Conservation (phyloP, 2,797 vertebrate species). For the Cynopterus sphinx region DNA sequence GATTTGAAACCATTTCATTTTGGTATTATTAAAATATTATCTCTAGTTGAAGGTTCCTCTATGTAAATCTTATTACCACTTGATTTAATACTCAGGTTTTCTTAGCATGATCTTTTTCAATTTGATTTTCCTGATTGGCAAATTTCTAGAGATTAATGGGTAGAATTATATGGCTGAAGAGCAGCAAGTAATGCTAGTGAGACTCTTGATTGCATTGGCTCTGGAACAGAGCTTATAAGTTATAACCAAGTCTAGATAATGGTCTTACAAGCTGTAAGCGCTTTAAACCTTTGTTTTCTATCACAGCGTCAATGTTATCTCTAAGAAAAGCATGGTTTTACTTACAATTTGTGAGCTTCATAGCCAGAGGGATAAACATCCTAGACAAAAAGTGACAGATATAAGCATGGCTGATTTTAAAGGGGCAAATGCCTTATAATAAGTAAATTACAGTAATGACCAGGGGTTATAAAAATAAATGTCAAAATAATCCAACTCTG, state of each 20-base stretch:
- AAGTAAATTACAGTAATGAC: slow-evolving; percentile 32
- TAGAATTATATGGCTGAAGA: neutral
- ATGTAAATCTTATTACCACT: neutral
- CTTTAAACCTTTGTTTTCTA: slow-evolving; percentile 55
- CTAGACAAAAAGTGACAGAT: neutral
- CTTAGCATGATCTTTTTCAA: neutral
- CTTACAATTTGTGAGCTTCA: slow-evolving; percentile 38
- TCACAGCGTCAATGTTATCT: slow-evolving; percentile 55
- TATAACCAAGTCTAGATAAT: slow-evolving; percentile 49
- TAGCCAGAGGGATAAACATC: slow-evolving; percentile 64
- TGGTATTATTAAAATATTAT: neutral
- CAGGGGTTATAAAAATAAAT: slow-evolving; percentile 30
- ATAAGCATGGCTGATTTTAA: slow-evolving; percentile 17
- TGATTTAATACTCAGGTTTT: neutral
- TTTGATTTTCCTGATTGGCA: neutral
- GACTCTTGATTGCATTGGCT: neutral
- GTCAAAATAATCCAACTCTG: neutral
- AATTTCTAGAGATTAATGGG: slow-evolving; percentile 25
- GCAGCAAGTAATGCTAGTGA: neutral
- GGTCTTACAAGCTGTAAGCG: slow-evolving; percentile 8
- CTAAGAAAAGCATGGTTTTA: slow-evolving; percentile 49
- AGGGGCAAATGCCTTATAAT: neutral
- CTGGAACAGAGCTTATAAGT: neutral
- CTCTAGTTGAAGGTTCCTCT: neutral
- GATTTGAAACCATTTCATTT: neutral